Evolutionary conservation across 2,113 vertebrate genomes (phyloP).

Genomic region (Willisornis vidua): DNA sequence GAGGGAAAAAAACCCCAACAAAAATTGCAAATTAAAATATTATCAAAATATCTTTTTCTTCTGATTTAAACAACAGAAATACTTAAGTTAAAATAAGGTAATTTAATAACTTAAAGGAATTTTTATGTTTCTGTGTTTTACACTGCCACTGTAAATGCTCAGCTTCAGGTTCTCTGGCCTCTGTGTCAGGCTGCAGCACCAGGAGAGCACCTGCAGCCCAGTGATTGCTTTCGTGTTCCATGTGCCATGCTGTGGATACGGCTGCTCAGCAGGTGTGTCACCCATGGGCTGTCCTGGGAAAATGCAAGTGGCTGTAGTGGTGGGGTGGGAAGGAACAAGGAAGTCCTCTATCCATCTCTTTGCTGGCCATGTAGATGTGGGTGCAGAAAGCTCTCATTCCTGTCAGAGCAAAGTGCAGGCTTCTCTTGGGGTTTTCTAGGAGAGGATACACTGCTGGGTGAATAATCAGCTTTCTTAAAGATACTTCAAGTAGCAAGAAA

Average conservation of each 20-base stretch:
- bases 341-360: neutral
- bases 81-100: neutral
- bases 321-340: rapidly evolving
- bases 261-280: neutral
- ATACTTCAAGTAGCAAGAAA: neutral
- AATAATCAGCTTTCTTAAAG: neutral
- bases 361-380: neutral
- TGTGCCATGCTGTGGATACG: rapidly evolving
- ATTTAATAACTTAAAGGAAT: neutral
- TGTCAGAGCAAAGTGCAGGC: neutral
- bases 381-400: neutral
- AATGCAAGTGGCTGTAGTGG: rapidly evolving
- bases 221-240: neutral
- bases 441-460: neutral
- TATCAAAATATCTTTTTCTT: neutral
- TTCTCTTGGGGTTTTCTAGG: neutral
- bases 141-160: neutral
- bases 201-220: neutral
- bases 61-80: neutral
- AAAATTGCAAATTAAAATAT: neutral
- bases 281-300: neutral
- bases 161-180: neutral
- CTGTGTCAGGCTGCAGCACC: neutral
- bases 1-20: neutral
- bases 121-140: neutral